Evolutionary conservation across 2,888 invertebrate genomes (phyloP).

Genomic region (Peribatodes rhomboidaria): DNA sequence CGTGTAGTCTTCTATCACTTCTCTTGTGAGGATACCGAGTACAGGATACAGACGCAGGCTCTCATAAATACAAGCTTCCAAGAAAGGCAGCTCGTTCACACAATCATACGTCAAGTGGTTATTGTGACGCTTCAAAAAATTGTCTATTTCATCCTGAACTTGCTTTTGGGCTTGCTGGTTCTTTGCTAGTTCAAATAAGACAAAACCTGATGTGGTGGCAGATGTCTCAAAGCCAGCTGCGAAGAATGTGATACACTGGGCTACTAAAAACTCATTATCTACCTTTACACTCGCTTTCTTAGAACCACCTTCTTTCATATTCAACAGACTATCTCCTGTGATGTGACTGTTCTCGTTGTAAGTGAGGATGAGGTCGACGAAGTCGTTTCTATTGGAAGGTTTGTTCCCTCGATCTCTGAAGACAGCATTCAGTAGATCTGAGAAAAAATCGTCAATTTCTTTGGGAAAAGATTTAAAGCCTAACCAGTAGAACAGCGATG

Average conservation of each 20-base stretch:
- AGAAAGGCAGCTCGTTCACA: slow-evolving; percentile 57
- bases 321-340: slow-evolving; percentile 61
- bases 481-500: slow-evolving; percentile 63
- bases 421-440: slow-evolving; percentile 52
- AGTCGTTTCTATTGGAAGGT: slow-evolving; percentile 63
- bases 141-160: slow-evolving; percentile 60
- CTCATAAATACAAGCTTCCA: slow-evolving; percentile 66
- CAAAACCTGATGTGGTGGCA: slow-evolving; percentile 56
- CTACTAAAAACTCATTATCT: slow-evolving; percentile 75
- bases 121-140: slow-evolving; percentile 52
- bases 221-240: slow-evolving; percentile 70
- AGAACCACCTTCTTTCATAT: slow-evolving; percentile 51
- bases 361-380: slow-evolving; percentile 64
- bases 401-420: slow-evolving; percentile 58
- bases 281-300: slow-evolving; percentile 60
- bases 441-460: slow-evolving; percentile 58
- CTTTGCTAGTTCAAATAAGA: slow-evolving; percentile 65
- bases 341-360: slow-evolving; percentile 58
- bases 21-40: slow-evolving; percentile 62
- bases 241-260: slow-evolving; percentile 84
- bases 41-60: slow-evolving; percentile 70
- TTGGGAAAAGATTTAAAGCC: slow-evolving; percentile 57
- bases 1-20: slow-evolving; percentile 66
- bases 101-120: slow-evolving; percentile 60
- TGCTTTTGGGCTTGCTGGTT: slow-evolving; percentile 54